Conservation (phyloP, 2,113 vertebrate species). For the Fukomys damarensis region DNA sequence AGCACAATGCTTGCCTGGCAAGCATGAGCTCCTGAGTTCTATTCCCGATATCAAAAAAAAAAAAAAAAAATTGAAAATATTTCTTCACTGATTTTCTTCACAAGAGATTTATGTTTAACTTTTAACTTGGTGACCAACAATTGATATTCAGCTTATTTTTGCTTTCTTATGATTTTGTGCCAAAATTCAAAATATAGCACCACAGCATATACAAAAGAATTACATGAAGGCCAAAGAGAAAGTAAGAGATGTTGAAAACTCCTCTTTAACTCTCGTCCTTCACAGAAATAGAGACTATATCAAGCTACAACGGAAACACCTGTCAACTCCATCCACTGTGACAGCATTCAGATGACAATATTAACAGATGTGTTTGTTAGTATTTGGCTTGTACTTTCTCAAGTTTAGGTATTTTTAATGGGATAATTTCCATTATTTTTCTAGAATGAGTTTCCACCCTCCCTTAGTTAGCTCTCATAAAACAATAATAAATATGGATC, state of each 20-base stretch:
- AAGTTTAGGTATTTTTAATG: neutral
- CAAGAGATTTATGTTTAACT: neutral
- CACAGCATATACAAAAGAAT: neutral
- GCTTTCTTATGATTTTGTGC: constrained; percentile 18
- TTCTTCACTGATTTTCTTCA: neutral
- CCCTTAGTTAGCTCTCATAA: neutral
- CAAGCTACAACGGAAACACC: neutral
- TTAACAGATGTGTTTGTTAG: neutral
- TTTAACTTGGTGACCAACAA: neutral
- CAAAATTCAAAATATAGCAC: constrained; percentile 13
- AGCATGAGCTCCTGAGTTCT: no score
- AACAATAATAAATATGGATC: no score
- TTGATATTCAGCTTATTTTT: neutral
- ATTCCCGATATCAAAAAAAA: no score
- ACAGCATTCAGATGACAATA: neutral
- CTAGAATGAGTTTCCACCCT: neutral
- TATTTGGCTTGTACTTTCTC: neutral
- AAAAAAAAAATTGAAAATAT: neutral
- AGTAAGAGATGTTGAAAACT: neutral
- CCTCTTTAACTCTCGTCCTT: neutral
- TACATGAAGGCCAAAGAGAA: constrained; percentile 19
- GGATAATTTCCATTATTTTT: neutral
- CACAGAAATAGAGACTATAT: neutral
- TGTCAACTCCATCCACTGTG: neutral
- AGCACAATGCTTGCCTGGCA: no score